phyloP scores from a whole-genome alignment of 1,140 invertebrate genomes.

The fruit fly (Drosophila melanogaster) region DNA sequence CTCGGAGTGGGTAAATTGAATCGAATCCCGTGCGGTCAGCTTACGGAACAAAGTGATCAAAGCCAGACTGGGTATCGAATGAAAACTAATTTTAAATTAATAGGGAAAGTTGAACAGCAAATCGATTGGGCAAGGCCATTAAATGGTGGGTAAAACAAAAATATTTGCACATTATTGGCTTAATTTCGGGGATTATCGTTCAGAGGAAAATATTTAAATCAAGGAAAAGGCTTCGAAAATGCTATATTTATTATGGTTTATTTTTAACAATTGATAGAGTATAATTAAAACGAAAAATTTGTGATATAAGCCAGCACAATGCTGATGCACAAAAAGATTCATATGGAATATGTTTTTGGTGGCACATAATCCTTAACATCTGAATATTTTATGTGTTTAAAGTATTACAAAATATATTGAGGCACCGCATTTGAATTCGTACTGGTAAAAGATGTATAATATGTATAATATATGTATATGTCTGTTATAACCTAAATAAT shows the following conservation, averaged over 20 bases:
- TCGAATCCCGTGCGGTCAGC: slow-evolving; percentile 43
- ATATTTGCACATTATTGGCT: slow-evolving; percentile 9
- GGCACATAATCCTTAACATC: neutral
- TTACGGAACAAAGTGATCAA: slow-evolving; percentile 18
- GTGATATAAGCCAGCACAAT: neutral
- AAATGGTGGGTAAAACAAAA: neutral
- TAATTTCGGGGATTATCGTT: slow-evolving; percentile 24
- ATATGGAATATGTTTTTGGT: neutral
- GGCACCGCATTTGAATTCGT: neutral
- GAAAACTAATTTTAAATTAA: slow-evolving; percentile 57
- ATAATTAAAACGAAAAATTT: neutral
- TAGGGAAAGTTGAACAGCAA: slow-evolving; percentile 21
- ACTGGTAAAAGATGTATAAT: too few species aligned
- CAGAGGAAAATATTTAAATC: neutral
- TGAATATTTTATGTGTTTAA: neutral
- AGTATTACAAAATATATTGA: too few species aligned
- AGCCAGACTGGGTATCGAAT: slow-evolving; percentile 1
- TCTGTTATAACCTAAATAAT: too few species aligned
- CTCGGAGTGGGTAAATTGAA: slow-evolving; percentile 44
- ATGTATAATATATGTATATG: too few species aligned
- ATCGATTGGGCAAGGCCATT: slow-evolving; percentile 1
- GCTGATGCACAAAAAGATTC: neutral
- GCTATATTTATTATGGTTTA: neutral
- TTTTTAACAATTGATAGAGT: neutral
- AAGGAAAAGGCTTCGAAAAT: neutral